phyloP scores from a whole-genome alignment of 2,888 invertebrate genomes.

The Vandiemenella viatica region DNA sequence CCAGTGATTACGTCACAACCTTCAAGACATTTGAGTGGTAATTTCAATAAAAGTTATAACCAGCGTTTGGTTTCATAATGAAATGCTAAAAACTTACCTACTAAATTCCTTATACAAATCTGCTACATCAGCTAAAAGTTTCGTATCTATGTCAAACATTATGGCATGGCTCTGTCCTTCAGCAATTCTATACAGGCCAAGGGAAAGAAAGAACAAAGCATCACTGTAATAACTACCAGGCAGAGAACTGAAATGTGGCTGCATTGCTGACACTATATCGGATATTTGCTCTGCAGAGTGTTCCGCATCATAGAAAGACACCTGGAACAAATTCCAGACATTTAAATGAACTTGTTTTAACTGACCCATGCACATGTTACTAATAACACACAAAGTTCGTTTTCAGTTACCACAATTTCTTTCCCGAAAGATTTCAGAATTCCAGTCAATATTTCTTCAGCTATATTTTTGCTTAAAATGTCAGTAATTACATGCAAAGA shows the following conservation, averaged over 20 bases:
- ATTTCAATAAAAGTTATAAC: too few species aligned
- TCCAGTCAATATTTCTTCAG: slow-evolving; percentile 32
- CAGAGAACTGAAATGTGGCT: slow-evolving; percentile 52
- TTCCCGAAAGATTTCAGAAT: slow-evolving; percentile 25
- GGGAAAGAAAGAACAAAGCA: slow-evolving; percentile 60
- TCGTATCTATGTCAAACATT: slow-evolving; percentile 63
- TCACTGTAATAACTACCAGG: slow-evolving; percentile 63
- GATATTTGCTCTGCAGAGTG: slow-evolving; percentile 40
- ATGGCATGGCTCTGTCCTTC: slow-evolving; percentile 46
- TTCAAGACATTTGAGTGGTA: too few species aligned
- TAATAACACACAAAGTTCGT: background rate
- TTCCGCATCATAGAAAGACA: slow-evolving; percentile 45
- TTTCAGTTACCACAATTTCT: slow-evolving; percentile 30
- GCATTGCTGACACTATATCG: slow-evolving; percentile 49
- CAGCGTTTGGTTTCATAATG: too few species aligned
- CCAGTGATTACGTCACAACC: too few species aligned
- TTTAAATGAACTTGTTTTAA: background rate
- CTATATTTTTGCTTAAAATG: slow-evolving; percentile 37
- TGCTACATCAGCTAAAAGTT: slow-evolving; percentile 50
- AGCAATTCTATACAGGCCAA: slow-evolving; percentile 54
- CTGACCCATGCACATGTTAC: background rate
- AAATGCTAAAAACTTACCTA: slow-evolving; percentile 28
- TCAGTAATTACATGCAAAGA: slow-evolving; percentile 48
- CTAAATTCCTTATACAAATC: slow-evolving; percentile 51
- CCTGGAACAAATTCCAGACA: slow-evolving; percentile 24